Evolutionary conservation across 2,113 vertebrate species (phyloP).

Genomic region (Gymnorhina tibicen): DNA sequence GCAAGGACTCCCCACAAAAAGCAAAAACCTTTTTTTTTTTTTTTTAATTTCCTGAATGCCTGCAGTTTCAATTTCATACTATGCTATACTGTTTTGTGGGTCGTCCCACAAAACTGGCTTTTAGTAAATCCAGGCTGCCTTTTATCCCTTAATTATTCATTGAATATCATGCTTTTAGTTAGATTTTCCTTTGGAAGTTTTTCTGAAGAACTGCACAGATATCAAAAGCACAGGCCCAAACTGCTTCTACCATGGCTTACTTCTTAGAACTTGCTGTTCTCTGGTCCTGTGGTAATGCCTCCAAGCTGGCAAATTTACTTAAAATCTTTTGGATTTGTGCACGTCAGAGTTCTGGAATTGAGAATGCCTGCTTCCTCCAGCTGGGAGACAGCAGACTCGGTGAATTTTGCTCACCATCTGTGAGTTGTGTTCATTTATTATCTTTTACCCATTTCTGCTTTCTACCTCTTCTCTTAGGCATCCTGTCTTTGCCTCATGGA

Average conservation of each 20-base stretch:
- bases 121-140: not conserved
- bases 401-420: not conserved
- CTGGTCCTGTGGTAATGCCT: not conserved
- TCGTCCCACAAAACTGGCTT: not conserved
- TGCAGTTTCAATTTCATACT: not conserved
- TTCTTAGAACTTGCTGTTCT: not conserved
- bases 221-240: not conserved
- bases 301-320: not conserved
- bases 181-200: not conserved
- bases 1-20: not conserved
- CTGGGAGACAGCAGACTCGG: fast-evolving
- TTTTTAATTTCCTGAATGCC: not conserved
- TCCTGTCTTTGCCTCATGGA: not conserved
- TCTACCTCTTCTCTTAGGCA: not conserved
- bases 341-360: fast-evolving
- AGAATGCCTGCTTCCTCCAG: not conserved
- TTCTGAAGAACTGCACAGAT: not conserved
- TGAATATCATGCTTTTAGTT: not conserved
- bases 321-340: not conserved
- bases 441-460: not conserved
- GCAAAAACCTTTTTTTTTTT: not conserved
- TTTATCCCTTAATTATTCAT: not conserved
- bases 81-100: not conserved
- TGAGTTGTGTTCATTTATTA: not conserved
- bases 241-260: not conserved